phyloP scores from a whole-genome alignment of 1,140 invertebrate species.

The Drosophila cardini region DNA sequence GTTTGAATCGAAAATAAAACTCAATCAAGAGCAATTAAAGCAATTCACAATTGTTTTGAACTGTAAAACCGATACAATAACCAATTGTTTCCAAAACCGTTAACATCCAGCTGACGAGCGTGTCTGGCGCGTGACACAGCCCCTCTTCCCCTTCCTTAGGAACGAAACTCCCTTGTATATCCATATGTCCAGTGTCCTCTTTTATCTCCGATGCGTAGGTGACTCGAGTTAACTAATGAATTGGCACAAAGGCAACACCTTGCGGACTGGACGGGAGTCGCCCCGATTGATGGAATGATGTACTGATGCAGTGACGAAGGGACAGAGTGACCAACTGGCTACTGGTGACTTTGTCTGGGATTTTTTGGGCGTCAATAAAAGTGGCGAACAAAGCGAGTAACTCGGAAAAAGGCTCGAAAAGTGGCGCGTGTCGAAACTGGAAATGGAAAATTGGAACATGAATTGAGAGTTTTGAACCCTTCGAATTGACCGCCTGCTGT shows the following conservation, averaged over 20 bases:
- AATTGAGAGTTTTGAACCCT: constrained; percentile 44
- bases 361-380: constrained; percentile 72
- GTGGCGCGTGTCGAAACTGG: constrained; percentile 51
- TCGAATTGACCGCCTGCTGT: constrained; percentile 53
- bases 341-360: constrained; percentile 49
- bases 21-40: constrained; percentile 76
- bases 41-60: constrained; percentile 52
- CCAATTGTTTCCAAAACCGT: constrained; percentile 48
- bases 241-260: constrained; percentile 59
- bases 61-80: constrained; percentile 64
- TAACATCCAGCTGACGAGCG: constrained; percentile 12
- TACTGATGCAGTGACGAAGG: not conserved
- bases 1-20: constrained; percentile 46
- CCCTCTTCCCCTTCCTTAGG: not conserved
- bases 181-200: not conserved
- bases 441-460: constrained; percentile 9
- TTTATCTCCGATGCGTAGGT: constrained; percentile 42
- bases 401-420: constrained; percentile 52
- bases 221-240: constrained; percentile 36
- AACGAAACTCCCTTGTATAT: not conserved
- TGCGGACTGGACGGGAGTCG: constrained; percentile 27
- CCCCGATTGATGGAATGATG: not conserved
- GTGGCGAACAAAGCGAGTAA: constrained; percentile 59
- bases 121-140: constrained; percentile 32
- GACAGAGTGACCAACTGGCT: constrained; percentile 15